Base-by-base conservation (phyloP, 2,113 vertebrate genomes). In the Henicopernis longicauda region DNA sequence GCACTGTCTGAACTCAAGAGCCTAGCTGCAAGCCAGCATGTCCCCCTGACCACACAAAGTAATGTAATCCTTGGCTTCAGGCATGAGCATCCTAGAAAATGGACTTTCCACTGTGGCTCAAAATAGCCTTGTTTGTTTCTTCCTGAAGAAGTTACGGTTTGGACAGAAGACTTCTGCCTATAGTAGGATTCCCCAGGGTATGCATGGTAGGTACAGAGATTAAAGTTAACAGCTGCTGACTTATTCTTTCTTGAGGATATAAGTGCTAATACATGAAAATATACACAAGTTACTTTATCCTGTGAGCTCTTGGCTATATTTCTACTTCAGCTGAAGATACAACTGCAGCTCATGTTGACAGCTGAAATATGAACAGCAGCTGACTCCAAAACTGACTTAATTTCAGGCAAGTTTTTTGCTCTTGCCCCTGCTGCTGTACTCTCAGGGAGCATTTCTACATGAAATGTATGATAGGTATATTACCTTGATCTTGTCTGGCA, bases 271-370 rank as follows among this genome's bases (percentile, higher is more conserved):
- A 45, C n/a, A 36, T 63, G 34, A 91, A 83, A 86, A 91, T 62
- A 91, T 58, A 45, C 8, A n/a, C 58, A 81, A 47, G 86, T 71
- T 62, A 72, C 54, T 47, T 83, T n/a, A 82, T 45, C 73, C 74
- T 63, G 14, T 70, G 74, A 90, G 32, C 61, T 82, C 57, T 14
- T 85, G 45, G 74, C 65, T 95, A 47, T 92, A 93, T 90, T 92
- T 94, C 63, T 20, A 55, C 66, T 55, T 76, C 47, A 88, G 71
- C 57, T 79, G 44, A 71, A 96, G 57, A 61, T 79, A 5, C 59
- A 95, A 79, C 42, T 76, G n/a, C 42, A 82, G 82, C 70, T 94
- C 38, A 34, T 38, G 40, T 9, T 91, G 82, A 96, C 79, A 88
- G 71, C 52, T 95, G 89, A 96, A 91, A 84, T 50, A 79, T 1